Conservation (phyloP, 2,113 vertebrate genomes). For the Eidolon helvum region DNA sequence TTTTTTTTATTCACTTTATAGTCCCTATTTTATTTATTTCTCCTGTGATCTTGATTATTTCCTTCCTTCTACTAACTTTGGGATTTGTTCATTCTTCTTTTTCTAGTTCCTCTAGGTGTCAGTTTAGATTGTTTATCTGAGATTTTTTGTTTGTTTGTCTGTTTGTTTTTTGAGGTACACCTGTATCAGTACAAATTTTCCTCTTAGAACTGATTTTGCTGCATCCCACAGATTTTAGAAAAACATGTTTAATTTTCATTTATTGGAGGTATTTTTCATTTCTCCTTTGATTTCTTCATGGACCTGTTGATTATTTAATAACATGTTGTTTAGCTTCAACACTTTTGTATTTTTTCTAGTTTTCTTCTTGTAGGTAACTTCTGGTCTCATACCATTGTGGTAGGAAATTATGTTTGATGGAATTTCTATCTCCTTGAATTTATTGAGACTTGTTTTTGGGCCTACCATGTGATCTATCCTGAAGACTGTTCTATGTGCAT, state of each 20-base stretch:
- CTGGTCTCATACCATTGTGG: neutral
- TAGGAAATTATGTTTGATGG: neutral
- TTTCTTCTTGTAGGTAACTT: neutral
- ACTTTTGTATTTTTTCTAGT: neutral
- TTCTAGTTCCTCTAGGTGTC: too few relatives aligned
- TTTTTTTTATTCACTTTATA: too few relatives aligned
- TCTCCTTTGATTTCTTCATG: neutral
- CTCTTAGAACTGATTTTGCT: neutral
- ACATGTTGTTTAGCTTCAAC: neutral
- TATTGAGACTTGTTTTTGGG: neutral
- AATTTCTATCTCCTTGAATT: neutral
- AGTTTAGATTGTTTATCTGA: too few relatives aligned
- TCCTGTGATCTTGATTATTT: too few relatives aligned
- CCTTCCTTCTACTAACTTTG: too few relatives aligned
- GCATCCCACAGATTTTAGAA: neutral
- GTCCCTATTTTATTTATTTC: too few relatives aligned
- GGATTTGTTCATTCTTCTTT: too few relatives aligned
- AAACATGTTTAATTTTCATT: neutral
- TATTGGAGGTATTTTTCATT: neutral
- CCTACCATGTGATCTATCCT: neutral
- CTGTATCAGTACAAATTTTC: too few relatives aligned
- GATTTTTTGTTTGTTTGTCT: too few relatives aligned
- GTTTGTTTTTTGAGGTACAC: too few relatives aligned
- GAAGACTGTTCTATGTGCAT: neutral
- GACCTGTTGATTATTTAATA: neutral